Conservation (phyloP, 2,888 invertebrate species). For the Tinea trinotella region DNA sequence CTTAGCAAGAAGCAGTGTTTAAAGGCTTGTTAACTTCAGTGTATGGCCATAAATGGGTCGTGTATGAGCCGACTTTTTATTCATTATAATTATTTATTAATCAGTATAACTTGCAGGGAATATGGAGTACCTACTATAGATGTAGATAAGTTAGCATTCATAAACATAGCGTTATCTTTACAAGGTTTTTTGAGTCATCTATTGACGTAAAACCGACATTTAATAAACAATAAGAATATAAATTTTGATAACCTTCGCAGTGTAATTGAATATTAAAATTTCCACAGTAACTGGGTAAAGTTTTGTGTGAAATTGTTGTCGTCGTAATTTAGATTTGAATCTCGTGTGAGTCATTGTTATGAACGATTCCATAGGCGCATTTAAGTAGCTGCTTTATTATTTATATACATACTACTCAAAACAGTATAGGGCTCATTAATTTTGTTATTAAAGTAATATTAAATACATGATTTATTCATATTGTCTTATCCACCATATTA, state of each 20-base stretch:
- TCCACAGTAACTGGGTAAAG: not conserved
- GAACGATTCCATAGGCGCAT: not conserved
- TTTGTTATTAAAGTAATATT: too few species aligned
- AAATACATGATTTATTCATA: too few species aligned
- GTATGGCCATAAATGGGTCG: not conserved
- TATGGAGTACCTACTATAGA: constrained; percentile 3
- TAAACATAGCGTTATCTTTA: not conserved
- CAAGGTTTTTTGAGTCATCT: constrained; percentile 11
- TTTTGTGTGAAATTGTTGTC: not conserved
- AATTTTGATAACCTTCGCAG: constrained; percentile 12
- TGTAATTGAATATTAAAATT: not conserved
- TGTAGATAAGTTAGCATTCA: constrained; percentile 4
- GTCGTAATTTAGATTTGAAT: not conserved
- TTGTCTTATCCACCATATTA: too few species aligned
- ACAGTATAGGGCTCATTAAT: too few species aligned
- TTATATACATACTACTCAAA: not conserved
- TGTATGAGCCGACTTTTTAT: not conserved
- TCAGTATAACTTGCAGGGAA: constrained; percentile 5
- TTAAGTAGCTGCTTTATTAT: not conserved
- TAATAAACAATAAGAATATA: constrained; percentile 6
- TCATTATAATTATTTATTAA: not conserved
- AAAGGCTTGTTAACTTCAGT: not conserved
- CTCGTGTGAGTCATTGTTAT: not conserved
- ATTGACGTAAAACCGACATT: constrained; percentile 15
- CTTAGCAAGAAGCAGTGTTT: not conserved